Base-by-base conservation (phyloP, 2,888 invertebrate genomes). In the Odontocerum albicorne region DNA sequence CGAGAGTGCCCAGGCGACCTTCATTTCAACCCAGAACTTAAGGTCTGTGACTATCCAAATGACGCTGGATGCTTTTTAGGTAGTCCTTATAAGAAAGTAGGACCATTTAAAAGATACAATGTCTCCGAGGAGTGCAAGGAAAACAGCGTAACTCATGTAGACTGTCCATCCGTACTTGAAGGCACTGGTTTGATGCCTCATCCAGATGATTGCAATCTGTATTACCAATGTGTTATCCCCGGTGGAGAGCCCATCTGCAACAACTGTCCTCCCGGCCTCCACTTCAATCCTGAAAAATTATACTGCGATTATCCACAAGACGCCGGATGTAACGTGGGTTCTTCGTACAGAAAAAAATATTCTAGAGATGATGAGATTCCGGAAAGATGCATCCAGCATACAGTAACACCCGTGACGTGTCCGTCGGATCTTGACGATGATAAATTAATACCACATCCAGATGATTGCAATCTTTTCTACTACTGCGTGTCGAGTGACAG, bases 401-500 rank as follows among this genome's bases (percentile, higher is more conserved):
- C 63, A 16, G 59, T 64, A 19, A 65, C 66, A 10, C 53, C 57
- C 8, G 65, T 69, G 35, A 64, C 63, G 2, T 68, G 67, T 49
- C 57, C 39, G 0, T 51, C 42, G 19, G 47, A 42, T 8, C 27
- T 55, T n/a, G 15, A 42, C 4, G 61, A 61, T 12, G 67, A 67
- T 46, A 49, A 49, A 2, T 62, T 69, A 15, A 32, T 65, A 43
- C 62, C 66, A 20, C 69, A 69, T 59, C 66, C 68, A 0, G 62
- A 62, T 50, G 66, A 69, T 64, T 68, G 68, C 61, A 42, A 59
- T 38, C 63, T 68, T 33, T 70, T 69, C 12, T 68, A 65, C 59
- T 66, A 67, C 60, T 69, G 69, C 62, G 53, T 66, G 27, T n/a
- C 19, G 7, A 19, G 39, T 7, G 13, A 4, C 7, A 31, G 17